These are phyloP conservation scores for Baccha elongata DNA, from an alignment of 2,888 invertebrate genomes.

Conservation along the genomic window DNA sequence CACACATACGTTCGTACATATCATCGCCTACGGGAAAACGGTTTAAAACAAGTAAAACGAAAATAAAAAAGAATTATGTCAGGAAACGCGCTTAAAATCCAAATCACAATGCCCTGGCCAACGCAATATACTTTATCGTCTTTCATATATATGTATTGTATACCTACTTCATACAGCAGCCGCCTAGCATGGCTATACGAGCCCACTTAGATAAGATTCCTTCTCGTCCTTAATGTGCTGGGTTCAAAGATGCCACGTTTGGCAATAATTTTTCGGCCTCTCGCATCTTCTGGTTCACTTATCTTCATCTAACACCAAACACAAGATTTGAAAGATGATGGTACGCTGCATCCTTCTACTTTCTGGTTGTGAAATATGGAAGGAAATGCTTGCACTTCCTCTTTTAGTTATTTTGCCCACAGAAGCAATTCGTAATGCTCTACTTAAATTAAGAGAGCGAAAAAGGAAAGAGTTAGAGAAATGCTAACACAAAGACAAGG, in stretches of 20 bases:
- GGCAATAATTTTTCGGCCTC: constrained; percentile 56
- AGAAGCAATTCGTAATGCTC: constrained; percentile 59
- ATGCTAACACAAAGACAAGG: constrained; percentile 22
- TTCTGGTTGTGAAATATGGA: neutral
- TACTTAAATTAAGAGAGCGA: constrained; percentile 42
- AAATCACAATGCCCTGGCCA: constrained; percentile 53
- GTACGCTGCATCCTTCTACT: constrained; percentile 24
- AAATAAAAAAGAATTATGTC: constrained; percentile 52
- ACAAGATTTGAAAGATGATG: constrained; percentile 36
- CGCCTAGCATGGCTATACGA: constrained; percentile 18
- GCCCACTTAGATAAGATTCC: constrained; percentile 53
- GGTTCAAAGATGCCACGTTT: constrained; percentile 61
- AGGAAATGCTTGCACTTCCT: constrained; percentile 28
- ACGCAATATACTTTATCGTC: constrained; percentile 59
- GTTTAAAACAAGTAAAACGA: constrained; percentile 8
- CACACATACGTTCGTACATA: neutral
- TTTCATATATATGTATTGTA: constrained; percentile 15
- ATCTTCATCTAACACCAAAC: constrained; percentile 52
- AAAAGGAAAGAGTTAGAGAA: constrained; percentile 32
- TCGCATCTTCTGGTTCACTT: constrained; percentile 45
- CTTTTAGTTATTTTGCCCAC: constrained; percentile 12
- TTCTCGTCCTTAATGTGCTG: constrained; percentile 42
- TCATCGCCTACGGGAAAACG: constrained; percentile 14
- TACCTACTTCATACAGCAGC: constrained; percentile 12
- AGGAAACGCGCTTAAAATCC: constrained; percentile 55